Base-by-base conservation (phyloP, 2,113 vertebrate genomes). In the Callaeas wilsoni region DNA sequence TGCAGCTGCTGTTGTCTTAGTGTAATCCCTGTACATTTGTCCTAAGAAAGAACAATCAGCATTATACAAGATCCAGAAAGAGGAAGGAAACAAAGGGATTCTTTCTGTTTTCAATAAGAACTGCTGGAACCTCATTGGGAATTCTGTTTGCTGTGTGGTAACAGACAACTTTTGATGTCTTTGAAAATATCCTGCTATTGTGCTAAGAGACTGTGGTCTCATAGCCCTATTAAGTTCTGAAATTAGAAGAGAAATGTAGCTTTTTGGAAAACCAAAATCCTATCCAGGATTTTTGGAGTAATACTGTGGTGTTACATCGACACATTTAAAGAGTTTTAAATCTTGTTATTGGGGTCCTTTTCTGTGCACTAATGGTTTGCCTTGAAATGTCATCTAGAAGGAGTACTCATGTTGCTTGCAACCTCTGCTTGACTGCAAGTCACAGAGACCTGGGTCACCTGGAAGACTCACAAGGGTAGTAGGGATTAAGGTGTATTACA, bases 51-150 rank as follows among this genome's bases (percentile, higher is more conserved):
- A 96, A 97, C 95, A 96, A 94, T 97, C 75, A 55, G 74, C 90
- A 64, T 93, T 96, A 76, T 80, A 56, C 79, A 69, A 93, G 64
- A 86, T 93, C 42, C 77, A 90, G 83, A 94, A 88, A 90, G 85
- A 94, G 86, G 93, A 96, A 96, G 93, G 90, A 93, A 95, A 94
- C 94, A 95, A 97, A 95, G 79, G 75, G 67, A 27, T 76, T 96
- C 88, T 92, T 86, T 96, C 90, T 97, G 87, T 84, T 96, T 94
- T 92, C 85, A 92, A 13, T 91, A 85, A 90, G 73, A 94, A 76
- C 78, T 91, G 84, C 69, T 91, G 84, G 62, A 87, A 94, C 70
- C 87, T 94, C 91, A 71, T 37, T 93, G 81, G 62, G 77, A 95
- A 93, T 94, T 91, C 76, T 87, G 60, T 87, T 93, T 59, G 84